These are phyloP conservation scores for Ctenopoma kingsleyae DNA, from an alignment of 2,797 vertebrate species.

Conservation along the genomic window DNA sequence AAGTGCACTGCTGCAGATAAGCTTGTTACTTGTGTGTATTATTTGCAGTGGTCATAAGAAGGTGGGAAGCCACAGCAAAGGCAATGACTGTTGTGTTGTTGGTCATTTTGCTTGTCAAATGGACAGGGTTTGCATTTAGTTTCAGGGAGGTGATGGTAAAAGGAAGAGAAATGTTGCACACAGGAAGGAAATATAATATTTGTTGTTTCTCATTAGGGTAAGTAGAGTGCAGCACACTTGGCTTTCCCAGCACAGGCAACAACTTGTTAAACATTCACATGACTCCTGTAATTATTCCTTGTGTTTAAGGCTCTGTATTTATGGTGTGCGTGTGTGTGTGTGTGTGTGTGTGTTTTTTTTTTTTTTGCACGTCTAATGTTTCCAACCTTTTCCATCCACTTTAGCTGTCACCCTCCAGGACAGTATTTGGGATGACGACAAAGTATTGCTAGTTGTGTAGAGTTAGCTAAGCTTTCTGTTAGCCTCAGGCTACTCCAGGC, in stretches of 20 bases:
- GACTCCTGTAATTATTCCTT: slow-evolving; percentile 24
- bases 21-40: background rate
- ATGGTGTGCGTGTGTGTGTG: background rate
- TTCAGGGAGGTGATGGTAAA: slow-evolving; percentile 2
- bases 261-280: slow-evolving; percentile 48
- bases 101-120: slow-evolving; percentile 15
- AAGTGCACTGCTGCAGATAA: background rate
- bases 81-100: background rate
- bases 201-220: slow-evolving; percentile 57
- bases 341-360: slow-evolving; percentile 19
- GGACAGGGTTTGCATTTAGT: slow-evolving; percentile 16
- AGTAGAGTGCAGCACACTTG: slow-evolving; percentile 20
- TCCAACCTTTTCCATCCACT: slow-evolving; percentile 12
- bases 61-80: background rate
- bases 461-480: slow-evolving; percentile 14
- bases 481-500: slow-evolving; percentile 4
- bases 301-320: slow-evolving; percentile 17
- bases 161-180: slow-evolving; percentile 33
- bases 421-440: slow-evolving; percentile 25
- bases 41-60: slow-evolving; percentile 16
- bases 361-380: background rate
- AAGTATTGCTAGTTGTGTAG: slow-evolving; percentile 9
- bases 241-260: slow-evolving; percentile 34
- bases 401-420: slow-evolving; percentile 18
- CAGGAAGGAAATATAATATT: slow-evolving; percentile 69